Evolutionary conservation across 2,888 invertebrate genomes (phyloP).

Genomic region (Nasonovia ribisnigri): DNA sequence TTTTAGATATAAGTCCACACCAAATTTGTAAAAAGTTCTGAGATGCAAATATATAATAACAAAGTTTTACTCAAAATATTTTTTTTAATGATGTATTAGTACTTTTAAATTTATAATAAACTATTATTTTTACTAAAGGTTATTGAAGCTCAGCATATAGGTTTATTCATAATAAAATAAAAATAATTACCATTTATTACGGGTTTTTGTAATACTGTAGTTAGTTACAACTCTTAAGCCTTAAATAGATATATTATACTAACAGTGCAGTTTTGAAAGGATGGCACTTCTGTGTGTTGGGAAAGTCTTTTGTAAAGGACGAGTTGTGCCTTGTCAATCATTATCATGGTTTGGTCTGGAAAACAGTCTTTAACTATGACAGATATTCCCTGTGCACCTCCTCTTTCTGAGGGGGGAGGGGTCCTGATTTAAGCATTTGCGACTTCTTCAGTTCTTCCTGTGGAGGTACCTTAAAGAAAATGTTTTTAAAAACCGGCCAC

Average conservation of each 20-base stretch:
- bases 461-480: too few relatives aligned
- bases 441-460: too few relatives aligned
- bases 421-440: too few relatives aligned
- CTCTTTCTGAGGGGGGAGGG: too few relatives aligned
- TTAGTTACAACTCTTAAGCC: not conserved
- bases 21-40: not conserved
- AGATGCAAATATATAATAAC: not conserved
- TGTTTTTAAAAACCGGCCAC: too few relatives aligned
- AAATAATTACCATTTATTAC: not conserved
- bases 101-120: not conserved
- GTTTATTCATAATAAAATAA: not conserved
- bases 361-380: slow-evolving; percentile 10
- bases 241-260: not conserved
- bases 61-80: not conserved
- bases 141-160: not conserved
- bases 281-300: not conserved
- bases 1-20: not conserved
- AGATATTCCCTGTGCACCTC: not conserved
- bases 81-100: not conserved
- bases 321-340: not conserved
- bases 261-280: not conserved
- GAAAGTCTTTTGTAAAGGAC: too few relatives aligned
- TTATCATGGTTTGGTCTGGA: not conserved
- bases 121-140: not conserved
- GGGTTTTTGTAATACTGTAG: not conserved